Base-by-base conservation (phyloP, 2,113 vertebrate species). In the Nothocercus nigrocapillus region DNA sequence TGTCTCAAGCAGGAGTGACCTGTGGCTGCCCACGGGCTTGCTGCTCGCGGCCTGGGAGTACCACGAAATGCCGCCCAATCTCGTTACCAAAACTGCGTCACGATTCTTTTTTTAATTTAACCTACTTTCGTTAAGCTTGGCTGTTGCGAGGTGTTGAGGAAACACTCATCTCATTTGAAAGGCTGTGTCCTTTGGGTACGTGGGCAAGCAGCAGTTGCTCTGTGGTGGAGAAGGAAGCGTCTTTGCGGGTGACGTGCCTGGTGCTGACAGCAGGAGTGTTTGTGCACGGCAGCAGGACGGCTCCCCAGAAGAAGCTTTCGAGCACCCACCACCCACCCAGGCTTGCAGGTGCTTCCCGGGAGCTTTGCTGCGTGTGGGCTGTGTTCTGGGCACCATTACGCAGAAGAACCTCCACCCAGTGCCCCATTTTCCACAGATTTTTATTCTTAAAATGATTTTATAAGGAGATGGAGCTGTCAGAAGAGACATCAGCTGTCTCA, bases 41-140 rank as follows among this genome's bases (percentile, higher is more conserved):
- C 68, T 83, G 76, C 70, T 85, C 91, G 68, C 88, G 93, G 38
- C 72, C 85, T 28, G 36, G 64, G 73, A 53, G n/a, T n/a, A 64
- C 32, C 81, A 85, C 54, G 49, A 66, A 42, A 40, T 14, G 10
- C 81, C 88, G 36, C 76, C 27, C 87, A 21, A 10, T 70, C 58
- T 40, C 63, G 47, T 75, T 53, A 86, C 53, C 69, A 81, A 83
- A 90, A 74, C 73, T 76, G 27, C 25, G 3, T 95, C 94, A 92
- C 63, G 73, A 58, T 53, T 73, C 78, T 87, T 82, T 95, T 96
- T 95, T 88, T 1, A 85, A 62, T 80, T 92, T 88, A 93, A 78
- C 89, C 95, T 90, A 93, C 90, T 95, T 96, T 40, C 67, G 66
- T 27, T 89, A 85, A 73, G 75, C 84, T 92, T 84, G 70, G 61